These are phyloP conservation scores for Callipepla californica DNA, from an alignment of 2,113 vertebrate species.

Conservation along the genomic window DNA sequence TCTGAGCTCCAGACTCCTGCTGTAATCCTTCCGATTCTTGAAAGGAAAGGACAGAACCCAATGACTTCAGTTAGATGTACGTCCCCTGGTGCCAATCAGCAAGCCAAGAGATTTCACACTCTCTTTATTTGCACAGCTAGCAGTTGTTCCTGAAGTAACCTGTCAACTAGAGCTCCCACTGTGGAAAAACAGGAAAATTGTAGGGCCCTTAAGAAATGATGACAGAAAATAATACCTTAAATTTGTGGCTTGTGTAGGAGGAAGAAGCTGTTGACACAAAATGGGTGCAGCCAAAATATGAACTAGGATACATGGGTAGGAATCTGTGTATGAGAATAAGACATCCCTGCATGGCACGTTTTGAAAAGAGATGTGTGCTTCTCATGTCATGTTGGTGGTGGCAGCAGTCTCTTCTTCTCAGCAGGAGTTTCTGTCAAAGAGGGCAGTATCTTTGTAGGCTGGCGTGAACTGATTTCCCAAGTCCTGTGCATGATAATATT, in stretches of 20 bases:
- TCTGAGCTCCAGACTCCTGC: background rate
- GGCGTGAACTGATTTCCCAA: conserved; percentile 22
- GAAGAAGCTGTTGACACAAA: background rate
- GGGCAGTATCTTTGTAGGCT: conserved; percentile 22
- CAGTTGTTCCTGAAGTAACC: background rate
- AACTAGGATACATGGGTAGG: background rate
- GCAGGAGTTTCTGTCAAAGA: conserved; percentile 29
- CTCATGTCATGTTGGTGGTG: background rate
- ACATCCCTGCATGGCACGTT: background rate
- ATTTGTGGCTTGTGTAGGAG: background rate
- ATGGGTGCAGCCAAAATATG: background rate
- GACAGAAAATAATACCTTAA: background rate
- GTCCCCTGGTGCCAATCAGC: background rate
- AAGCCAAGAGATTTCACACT: background rate
- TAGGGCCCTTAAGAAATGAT: background rate
- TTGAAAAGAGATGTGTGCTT: background rate
- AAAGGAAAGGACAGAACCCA: background rate
- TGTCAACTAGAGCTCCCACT: background rate
- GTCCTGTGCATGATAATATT: conserved; percentile 21
- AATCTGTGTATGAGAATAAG: background rate
- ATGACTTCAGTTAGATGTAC: background rate
- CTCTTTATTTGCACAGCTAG: background rate
- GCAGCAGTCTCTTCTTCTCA: conserved; percentile 8
- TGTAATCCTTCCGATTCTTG: background rate
- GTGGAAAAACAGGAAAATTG: background rate